Evolutionary conservation across 53 echinoderm and acorn worm species (phyloP).

Genomic region (Actinopyga echinites): DNA sequence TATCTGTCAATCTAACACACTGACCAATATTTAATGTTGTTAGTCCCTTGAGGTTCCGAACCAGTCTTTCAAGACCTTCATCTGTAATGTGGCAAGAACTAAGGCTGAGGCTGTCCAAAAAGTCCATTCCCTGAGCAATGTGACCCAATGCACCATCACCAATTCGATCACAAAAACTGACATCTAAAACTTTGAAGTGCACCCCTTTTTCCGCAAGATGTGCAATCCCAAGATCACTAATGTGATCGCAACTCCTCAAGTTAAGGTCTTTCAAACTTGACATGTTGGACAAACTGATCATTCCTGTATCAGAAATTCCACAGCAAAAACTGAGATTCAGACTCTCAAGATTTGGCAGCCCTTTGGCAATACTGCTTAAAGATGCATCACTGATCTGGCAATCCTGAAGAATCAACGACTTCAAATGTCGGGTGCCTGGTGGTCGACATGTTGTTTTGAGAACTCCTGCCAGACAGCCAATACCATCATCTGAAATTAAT

Average conservation of each 20-base stretch:
- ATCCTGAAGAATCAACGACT: constrained; percentile 88
- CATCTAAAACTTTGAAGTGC: constrained; percentile 85
- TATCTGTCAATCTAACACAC: constrained; percentile 91
- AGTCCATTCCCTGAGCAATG: constrained; percentile 98
- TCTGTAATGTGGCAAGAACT: constrained; percentile 99
- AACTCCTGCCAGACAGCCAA: constrained; percentile 80
- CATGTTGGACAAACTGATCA: constrained; percentile 95
- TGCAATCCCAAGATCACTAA: constrained; percentile 96
- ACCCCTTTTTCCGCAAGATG: constrained; percentile 96
- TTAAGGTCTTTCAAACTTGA: constrained; percentile 91
- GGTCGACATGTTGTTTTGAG: constrained; percentile 48
- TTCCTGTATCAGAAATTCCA: constrained; percentile 94
- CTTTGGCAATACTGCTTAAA: constrained; percentile 85
- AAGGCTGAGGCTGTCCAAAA: constrained; percentile 83
- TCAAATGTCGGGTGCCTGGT: constrained; percentile 77
- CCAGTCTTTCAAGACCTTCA: constrained; percentile 85
- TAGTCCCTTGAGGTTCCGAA: constrained; percentile 79
- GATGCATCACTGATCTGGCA: constrained; percentile 94
- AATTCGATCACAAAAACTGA: constrained; percentile 96
- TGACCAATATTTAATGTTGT: constrained; percentile 99
- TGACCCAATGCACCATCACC: constrained; percentile 93
- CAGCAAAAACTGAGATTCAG: constrained; percentile 89
- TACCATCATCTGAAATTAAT: constrained; percentile 87
- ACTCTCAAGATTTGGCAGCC: constrained; percentile 72
- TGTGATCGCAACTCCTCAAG: constrained; percentile 96